phyloP scores from a whole-genome alignment of 2,797 vertebrate species.

The Parotocinclus haroldoi region DNA sequence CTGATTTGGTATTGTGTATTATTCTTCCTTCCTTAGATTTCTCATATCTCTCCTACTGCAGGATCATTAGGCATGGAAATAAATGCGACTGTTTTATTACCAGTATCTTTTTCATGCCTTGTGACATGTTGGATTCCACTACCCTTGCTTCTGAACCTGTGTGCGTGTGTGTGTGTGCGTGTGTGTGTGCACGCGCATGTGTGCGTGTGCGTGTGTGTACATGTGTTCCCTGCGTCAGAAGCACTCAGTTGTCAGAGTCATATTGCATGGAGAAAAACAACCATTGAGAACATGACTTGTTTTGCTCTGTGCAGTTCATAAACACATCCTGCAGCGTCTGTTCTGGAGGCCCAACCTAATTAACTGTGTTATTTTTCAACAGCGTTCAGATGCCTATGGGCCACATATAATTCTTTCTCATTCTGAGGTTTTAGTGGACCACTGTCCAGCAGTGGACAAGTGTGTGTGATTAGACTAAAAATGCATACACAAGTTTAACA shows the following conservation, averaged over 20 bases:
- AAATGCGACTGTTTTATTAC: slow-evolving; percentile 36
- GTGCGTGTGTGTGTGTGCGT: background rate
- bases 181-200: slow-evolving; percentile 3
- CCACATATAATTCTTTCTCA: slow-evolving; percentile 8
- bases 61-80: slow-evolving; percentile 5
- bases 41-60: too few species aligned
- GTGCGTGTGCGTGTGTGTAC: slow-evolving; percentile 20
- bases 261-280: slow-evolving; percentile 33
- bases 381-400: background rate
- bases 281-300: slow-evolving; percentile 10
- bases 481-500: too few species aligned
- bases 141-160: background rate
- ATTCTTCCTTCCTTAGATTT: too few species aligned
- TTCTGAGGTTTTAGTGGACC: slow-evolving; percentile 2
- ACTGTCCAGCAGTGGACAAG: too few species aligned
- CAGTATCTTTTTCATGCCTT: slow-evolving; percentile 40
- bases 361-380: background rate
- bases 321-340: slow-evolving; percentile 7
- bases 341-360: too few species aligned
- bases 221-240: slow-evolving; percentile 8
- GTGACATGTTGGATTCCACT: slow-evolving; percentile 33
- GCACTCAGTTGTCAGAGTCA: slow-evolving; percentile 16
- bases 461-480: too few species aligned
- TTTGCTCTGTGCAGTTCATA: slow-evolving; percentile 7
- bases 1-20: too few species aligned